phyloP scores from a whole-genome alignment of 2,113 vertebrate species.

The Strix uralensis region DNA sequence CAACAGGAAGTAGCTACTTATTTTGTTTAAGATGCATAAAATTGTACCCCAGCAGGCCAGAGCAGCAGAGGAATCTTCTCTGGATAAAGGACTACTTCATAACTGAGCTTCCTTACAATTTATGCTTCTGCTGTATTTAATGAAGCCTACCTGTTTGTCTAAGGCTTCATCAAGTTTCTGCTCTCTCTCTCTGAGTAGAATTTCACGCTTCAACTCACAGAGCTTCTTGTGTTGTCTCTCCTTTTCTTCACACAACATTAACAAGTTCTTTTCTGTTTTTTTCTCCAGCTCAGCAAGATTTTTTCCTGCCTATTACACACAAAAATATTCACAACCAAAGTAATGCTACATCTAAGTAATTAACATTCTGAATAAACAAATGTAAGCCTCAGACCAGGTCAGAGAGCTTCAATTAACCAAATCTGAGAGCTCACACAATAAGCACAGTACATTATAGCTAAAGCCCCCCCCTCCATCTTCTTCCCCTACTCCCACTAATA shows the following conservation, averaged over 20 bases:
- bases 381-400: background rate
- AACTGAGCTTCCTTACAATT: background rate
- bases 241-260: slow-evolving; percentile 72
- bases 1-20: background rate
- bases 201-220: slow-evolving; percentile 59
- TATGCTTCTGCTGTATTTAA: too few species aligned
- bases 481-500: accelerated
- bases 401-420: background rate
- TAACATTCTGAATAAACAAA: background rate
- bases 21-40: background rate
- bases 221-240: slow-evolving; percentile 60
- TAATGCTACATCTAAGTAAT: background rate
- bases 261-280: slow-evolving; percentile 75
- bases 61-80: background rate
- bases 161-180: slow-evolving; percentile 63
- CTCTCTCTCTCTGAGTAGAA: slow-evolving; percentile 68
- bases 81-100: background rate
- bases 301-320: slow-evolving; percentile 72
- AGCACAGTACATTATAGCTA: background rate
- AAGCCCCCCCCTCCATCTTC: background rate
- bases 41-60: background rate
- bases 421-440: background rate
- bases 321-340: background rate
- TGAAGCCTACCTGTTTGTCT: slow-evolving; percentile 78
- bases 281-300: slow-evolving; percentile 68